Evolutionary conservation across 2,113 vertebrate species (phyloP), one percentile per base, ranked within the genome.

Genomic region (Oncorhynchus masou): DNA sequence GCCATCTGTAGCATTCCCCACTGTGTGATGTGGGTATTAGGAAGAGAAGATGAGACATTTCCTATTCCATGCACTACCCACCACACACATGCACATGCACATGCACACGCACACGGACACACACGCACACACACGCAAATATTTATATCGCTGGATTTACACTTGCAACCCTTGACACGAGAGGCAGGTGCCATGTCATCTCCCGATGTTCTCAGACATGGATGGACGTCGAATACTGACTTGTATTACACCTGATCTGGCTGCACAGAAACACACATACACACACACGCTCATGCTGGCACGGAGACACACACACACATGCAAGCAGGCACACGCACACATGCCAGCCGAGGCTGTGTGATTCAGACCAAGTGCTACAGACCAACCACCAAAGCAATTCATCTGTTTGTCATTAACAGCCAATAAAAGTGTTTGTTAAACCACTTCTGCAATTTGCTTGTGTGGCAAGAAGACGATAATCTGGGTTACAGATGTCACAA

Each of bases 1-100:
- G 64, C 87, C 84, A 90, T 88, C 85, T 88, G 86, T 83, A 89
- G 84, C 88, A 87, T 90, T 51, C 84, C 86, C 85, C 57, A 79
- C 84, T 82, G 83, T 78, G 79, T 84, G 81, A 86, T 86, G 84
- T 68, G 77, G 84, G 86, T 76, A 88, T 90, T 89, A 90, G 81
- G 79, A 84, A 80, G 77, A 78, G 75, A 76, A 76, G 83, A 91
- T 89, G 88, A 86, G 59, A 70, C 62, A 80, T 22, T 62, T 51
- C 24, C 68, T 62, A 31, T 54, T 34, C 51, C 25, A 73, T 48
- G 11, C 39, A 45, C 39, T 45, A 45, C 39, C 39, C 39, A 45
- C 9, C 39, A 45, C 2, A 45, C 8, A 45, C 2, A 45, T 9
- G 0, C 6, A 34, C 34, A 34, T 1, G 1, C 6, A 34, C 31